Base-by-base conservation (phyloP, 2,113 vertebrate genomes). In the Salminus brasiliensis region DNA sequence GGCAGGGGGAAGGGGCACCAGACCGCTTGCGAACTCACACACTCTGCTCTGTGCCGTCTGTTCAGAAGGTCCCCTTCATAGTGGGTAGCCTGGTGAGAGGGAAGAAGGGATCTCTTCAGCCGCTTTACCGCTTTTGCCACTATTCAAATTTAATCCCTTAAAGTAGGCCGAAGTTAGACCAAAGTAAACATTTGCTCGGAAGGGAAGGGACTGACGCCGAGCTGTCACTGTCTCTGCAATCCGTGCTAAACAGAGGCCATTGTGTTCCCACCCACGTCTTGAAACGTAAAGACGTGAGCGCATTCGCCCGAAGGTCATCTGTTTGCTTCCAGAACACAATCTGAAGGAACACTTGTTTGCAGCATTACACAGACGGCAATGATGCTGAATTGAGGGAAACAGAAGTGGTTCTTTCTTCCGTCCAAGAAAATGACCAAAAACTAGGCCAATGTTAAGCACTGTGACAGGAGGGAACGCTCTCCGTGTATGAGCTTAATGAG, bases 171-270 rank as follows among this genome's bases (percentile, higher is more conserved):
- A 84, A 75, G 81, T 68, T 25, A 30, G 41, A 18, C 80, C 72
- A 75, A 84, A 75, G 81, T 68, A 84, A 87, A 87, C 67, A 82
- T 85, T 73, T 80, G 76, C 88, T 76, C 30, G 52, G n/a, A 74
- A 67, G 79, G 55, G 47, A 29, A 30, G 29, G 85, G 84, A 88
- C 59, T 81, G 83, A 89, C 85, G 77, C 72, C 82, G 59, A 68
- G 79, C 70, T 76, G 76, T 66, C 70, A 77, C 66, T 65, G 32
- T 43, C 36, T 43, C 75, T 80, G 73, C 57, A 36, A 83, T 66
- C 55, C 32, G 57, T 67, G 66, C 83, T 79, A 73, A 72, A 77
- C 74, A 79, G 67, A 70, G 78, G 77, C 68, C 32, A 53, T 25
- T 47, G 60, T 59, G 57, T 27, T 74, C 57, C 8, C 41, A 13